Evolutionary conservation across 2,113 vertebrate genomes (phyloP), one percentile per base, ranked within the genome.

Genomic region (Epinephelus lanceolatus): DNA sequence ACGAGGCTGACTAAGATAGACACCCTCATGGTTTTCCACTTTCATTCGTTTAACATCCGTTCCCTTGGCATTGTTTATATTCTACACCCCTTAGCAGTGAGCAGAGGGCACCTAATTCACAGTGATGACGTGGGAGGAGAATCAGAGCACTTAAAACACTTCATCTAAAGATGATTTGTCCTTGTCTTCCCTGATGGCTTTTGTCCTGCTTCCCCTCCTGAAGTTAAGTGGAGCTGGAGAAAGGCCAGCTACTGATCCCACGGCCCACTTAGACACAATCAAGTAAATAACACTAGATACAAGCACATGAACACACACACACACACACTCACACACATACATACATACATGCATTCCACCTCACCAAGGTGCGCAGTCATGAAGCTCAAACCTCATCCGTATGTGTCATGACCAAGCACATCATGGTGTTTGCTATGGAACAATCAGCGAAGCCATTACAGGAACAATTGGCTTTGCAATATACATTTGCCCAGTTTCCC

Each of bases 101-200:
- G 80, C 83, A 87, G 84, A 93, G 93, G 92, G 91, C 92, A 91
- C 78, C 94, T 93, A 94, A 93, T 93, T 94, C 91, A 93, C 87
- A 33, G 84, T 69, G 84, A 89, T 88, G 85, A 90, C 84, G 88
- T 86, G 91, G 89, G 90, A 88, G 89, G 88, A 84, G 90, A 89
- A 91, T 88, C 84, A 66, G 85, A 90, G 91, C 88, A 88, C 93
- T 94, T 94, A 94, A 92, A 94, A 92, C 91, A 94, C 93, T 95
- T 95, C 93, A 96, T 94, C 90, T 93, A 93, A 94, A 86, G 92
- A 94, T 93, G 94, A 95, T 96, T 94, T 94, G 94, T 96, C 94
- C 94, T 94, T 95, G 94, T 94, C 94, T 92, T 92, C 86, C 81
- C 80, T 80, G 89, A 93, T 88, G 93, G 92, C 89, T 93, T 92